Evolutionary conservation across 2,888 invertebrate species (phyloP).

Genomic region (Amblyjoppa fuscipennis): DNA sequence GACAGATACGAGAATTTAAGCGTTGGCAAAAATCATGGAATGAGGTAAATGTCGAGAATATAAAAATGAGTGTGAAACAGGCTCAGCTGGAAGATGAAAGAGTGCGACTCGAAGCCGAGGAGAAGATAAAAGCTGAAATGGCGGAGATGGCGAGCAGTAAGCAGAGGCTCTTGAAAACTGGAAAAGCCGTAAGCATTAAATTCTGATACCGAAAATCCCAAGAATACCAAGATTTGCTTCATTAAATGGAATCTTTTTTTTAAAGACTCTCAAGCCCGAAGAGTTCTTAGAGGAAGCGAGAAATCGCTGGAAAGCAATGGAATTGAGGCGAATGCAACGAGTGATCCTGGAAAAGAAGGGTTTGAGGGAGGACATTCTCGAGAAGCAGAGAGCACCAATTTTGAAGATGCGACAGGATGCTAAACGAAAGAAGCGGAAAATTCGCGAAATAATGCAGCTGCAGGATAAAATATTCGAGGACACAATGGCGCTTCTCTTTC

Average conservation of each 20-base stretch:
- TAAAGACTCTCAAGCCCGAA: slow-evolving; percentile 69
- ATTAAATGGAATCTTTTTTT: not conserved
- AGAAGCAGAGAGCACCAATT: slow-evolving; percentile 88
- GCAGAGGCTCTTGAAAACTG: slow-evolving; percentile 65
- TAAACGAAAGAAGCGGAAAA: slow-evolving; percentile 87
- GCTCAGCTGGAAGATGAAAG: slow-evolving; percentile 85
- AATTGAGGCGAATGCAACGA: slow-evolving; percentile 89
- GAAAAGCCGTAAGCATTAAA: slow-evolving; percentile 48
- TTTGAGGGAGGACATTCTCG: slow-evolving; percentile 87
- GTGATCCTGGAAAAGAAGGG: slow-evolving; percentile 89
- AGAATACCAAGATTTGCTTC: not conserved
- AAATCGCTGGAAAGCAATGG: slow-evolving; percentile 88
- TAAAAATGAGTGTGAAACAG: slow-evolving; percentile 85
- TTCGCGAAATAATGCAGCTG: slow-evolving; percentile 87
- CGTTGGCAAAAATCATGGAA: slow-evolving; percentile 89
- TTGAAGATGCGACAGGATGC: slow-evolving; percentile 87
- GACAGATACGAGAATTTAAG: slow-evolving; percentile 86
- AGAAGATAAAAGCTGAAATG: slow-evolving; percentile 82
- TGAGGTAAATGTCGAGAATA: slow-evolving; percentile 84
- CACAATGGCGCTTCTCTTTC: slow-evolving; percentile 88
- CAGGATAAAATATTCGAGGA: slow-evolving; percentile 89
- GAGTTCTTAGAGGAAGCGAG: slow-evolving; percentile 84
- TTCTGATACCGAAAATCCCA: not conserved
- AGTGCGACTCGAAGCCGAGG: slow-evolving; percentile 81
- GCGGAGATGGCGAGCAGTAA: slow-evolving; percentile 82